These are phyloP conservation scores for Danio albolineatus DNA, from an alignment of 2,797 vertebrate genomes.

Conservation along the genomic window DNA sequence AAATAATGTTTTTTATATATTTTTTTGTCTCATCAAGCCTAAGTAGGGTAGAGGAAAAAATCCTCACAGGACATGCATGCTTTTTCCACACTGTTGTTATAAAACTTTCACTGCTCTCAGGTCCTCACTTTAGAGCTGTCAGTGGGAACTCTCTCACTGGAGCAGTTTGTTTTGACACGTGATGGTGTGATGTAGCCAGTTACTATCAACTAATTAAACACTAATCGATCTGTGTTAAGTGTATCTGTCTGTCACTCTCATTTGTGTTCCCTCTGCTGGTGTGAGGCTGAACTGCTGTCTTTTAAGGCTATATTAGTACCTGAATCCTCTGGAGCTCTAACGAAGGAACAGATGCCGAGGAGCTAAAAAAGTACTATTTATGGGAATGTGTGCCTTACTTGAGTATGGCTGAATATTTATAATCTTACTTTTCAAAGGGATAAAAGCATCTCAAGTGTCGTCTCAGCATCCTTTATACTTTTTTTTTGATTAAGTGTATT, in stretches of 20 bases:
- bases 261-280: constrained; percentile 46
- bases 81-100: constrained; percentile 14
- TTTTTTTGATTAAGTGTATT: neutral
- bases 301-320: neutral
- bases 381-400: too few species aligned
- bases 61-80: constrained; percentile 3
- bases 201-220: neutral
- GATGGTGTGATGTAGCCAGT: neutral
- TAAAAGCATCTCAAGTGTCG: too few species aligned
- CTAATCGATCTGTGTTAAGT: neutral
- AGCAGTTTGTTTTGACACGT: neutral
- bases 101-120: neutral
- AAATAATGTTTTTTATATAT: too few species aligned
- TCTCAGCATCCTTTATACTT: too few species aligned
- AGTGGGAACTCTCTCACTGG: neutral
- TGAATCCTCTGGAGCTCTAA: neutral
- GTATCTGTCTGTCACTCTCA: neutral
- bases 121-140: neutral
- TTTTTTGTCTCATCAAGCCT: constrained; percentile 26
- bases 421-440: neutral
- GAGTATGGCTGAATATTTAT: neutral
- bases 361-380: neutral
- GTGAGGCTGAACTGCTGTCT: constrained; percentile 38
- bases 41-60: constrained; percentile 24
- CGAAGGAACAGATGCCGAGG: neutral